Evolutionary conservation across 2,113 vertebrate species (phyloP), one percentile per base, ranked within the genome.

Genomic region (Mobula hypostoma): DNA sequence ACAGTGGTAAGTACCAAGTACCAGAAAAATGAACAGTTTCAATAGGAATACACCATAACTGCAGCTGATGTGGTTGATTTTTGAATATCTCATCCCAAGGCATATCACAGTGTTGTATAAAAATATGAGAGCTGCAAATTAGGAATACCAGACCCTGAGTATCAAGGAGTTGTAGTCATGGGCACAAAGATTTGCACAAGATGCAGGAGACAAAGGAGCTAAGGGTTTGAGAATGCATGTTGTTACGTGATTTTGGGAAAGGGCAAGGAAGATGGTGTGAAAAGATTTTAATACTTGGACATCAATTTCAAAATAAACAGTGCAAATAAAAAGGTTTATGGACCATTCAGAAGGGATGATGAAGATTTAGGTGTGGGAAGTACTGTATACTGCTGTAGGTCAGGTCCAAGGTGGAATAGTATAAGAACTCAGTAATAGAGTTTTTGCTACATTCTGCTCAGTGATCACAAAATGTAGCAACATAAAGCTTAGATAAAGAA

Each of bases 1-100:
- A 70, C 98, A 98, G 94, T 99, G 99, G 98, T 99, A 90, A 97
- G 97, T 82, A 19, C 91, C 3, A 76, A 56, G 4, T 21, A 32
- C 32, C 14, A 15, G 14, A 72, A 40, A 24, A 66, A 5, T 3
- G 66, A 27, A 66, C 11, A 66, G 24, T 15, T 9, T 91, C 5
- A 9, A 9, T 72, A 24, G 7, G 21, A 72, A 93, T 4, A 7
- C 36, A 48, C 32, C 66, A 5, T 72, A 48, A 5, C 8, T 11
- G 85, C 29, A 72, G 32, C 1, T 40, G 9, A 68, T 36, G 21
- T 32, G n/a, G 68, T 91, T 1, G 36, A 29, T 24, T 70, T 91
- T 36, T 70, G 63, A 91, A 36, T 8, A 32, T 63, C 40, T 63
- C 29, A 5, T 11, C 36, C 32, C 17, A 92, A 72, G 32, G 0